phyloP scores from a whole-genome alignment of 2,113 vertebrate species.

The Scopus umbretta region DNA sequence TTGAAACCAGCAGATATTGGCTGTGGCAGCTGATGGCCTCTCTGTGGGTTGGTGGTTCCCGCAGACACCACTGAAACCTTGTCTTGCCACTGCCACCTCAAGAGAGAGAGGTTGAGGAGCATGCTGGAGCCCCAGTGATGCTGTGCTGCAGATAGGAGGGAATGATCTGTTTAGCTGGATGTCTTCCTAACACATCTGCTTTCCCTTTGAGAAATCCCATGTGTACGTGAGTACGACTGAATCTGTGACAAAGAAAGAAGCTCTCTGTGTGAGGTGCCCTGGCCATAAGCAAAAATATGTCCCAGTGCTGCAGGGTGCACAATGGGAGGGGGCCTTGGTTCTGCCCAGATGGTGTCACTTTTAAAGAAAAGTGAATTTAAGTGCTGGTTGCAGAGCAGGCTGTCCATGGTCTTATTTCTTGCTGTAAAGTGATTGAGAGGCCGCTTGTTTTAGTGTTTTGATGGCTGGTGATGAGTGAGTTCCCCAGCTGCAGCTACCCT shows the following conservation, averaged over 20 bases:
- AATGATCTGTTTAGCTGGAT: neutral
- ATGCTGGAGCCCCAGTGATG: too few relatives aligned
- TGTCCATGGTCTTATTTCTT: neutral
- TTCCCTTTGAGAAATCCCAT: neutral
- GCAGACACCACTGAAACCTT: neutral
- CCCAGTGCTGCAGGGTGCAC: neutral
- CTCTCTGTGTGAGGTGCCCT: neutral
- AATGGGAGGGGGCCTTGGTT: neutral
- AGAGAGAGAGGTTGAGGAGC: neutral
- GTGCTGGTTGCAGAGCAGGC: neutral
- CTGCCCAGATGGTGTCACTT: neutral
- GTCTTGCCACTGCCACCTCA: neutral
- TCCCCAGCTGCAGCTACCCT: neutral
- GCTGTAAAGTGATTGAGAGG: neutral
- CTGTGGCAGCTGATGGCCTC: neutral
- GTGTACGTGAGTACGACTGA: accelerated
- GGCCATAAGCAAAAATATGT: neutral
- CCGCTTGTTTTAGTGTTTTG: neutral
- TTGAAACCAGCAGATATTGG: neutral
- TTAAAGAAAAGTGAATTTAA: neutral
- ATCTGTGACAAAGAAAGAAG: neutral
- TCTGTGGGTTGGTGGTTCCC: neutral
- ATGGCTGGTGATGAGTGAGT: neutral
- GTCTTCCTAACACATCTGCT: neutral
- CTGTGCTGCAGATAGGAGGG: neutral